phyloP scores from a whole-genome alignment of 2,113 vertebrate species.

The Tragelaphus imberbis region DNA sequence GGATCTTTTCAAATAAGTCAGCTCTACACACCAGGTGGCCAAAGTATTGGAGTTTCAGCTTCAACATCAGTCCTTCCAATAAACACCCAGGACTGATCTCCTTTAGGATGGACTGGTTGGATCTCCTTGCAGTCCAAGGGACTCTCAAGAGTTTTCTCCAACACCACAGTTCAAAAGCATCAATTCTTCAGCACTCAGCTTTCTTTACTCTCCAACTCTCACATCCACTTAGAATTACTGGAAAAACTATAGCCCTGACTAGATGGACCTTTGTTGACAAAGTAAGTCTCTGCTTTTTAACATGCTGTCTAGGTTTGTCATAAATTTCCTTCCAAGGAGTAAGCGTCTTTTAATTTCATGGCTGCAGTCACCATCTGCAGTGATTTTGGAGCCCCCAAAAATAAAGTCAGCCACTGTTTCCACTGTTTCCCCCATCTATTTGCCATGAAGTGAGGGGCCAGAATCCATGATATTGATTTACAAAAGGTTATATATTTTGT shows the following conservation, averaged over 20 bases:
- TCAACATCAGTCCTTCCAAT: background rate
- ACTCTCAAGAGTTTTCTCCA: background rate
- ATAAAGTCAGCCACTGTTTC: background rate
- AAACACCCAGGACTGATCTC: background rate
- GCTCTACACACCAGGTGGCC: background rate
- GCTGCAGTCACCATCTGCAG: background rate
- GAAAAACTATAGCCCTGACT: background rate
- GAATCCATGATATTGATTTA: background rate
- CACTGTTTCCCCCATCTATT: background rate
- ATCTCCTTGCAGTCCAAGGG: background rate
- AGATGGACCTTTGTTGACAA: accelerated
- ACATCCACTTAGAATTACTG: background rate
- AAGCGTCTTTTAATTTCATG: background rate
- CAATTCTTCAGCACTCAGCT: accelerated
- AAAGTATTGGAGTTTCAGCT: background rate
- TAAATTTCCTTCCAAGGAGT: background rate
- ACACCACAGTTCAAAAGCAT: background rate
- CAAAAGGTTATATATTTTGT: background rate
- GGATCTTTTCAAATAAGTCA: background rate
- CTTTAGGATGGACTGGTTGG: background rate
- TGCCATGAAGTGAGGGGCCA: background rate
- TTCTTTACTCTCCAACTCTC: background rate
- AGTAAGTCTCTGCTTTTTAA: background rate
- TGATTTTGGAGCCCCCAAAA: background rate
- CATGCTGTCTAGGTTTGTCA: background rate